Evolutionary conservation across 2,888 invertebrate species (phyloP).

Genomic region (Melanostoma mellinum): DNA sequence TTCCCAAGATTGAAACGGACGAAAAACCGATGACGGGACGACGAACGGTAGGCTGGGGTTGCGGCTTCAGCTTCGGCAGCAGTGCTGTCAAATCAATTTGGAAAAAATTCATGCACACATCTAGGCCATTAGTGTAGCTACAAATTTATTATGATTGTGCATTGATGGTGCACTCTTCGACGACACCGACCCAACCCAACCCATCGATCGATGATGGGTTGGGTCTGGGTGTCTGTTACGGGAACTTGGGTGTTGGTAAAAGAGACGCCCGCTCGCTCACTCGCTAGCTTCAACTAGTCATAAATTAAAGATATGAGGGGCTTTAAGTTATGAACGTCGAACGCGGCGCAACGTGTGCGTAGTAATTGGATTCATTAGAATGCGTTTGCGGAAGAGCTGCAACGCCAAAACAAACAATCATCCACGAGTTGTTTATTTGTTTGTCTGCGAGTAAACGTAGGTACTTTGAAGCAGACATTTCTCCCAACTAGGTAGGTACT

Average conservation of each 20-base stretch:
- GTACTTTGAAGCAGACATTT: constrained; percentile 8
- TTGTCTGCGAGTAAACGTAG: constrained; percentile 10
- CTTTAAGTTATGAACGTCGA: constrained; percentile 38
- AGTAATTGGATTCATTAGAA: constrained; percentile 69
- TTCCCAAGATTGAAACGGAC: not conserved
- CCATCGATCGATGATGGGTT: constrained; percentile 1
- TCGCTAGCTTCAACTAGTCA: too few relatives aligned
- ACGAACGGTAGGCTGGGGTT: constrained; percentile 4
- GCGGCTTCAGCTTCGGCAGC: not conserved
- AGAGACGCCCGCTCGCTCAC: not conserved
- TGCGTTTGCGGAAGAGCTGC: constrained; percentile 69
- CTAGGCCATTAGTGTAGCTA: constrained; percentile 57
- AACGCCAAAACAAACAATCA: constrained; percentile 68
- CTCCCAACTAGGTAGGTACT: not conserved
- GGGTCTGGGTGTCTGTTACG: constrained; percentile 13
- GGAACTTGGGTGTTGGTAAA: not conserved
- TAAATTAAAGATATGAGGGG: constrained; percentile 27
- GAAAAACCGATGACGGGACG: too few relatives aligned
- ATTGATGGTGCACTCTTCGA: constrained; percentile 27
- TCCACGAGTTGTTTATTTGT: constrained; percentile 59
- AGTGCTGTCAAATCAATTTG: constrained; percentile 56
- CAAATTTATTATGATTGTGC: constrained; percentile 61
- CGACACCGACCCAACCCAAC: constrained; percentile 33
- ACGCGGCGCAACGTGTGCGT: constrained; percentile 43
- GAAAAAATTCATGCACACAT: constrained; percentile 40